phyloP scores from a whole-genome alignment of 2,797 vertebrate genomes.

The Odontamblyopus rebecca region DNA sequence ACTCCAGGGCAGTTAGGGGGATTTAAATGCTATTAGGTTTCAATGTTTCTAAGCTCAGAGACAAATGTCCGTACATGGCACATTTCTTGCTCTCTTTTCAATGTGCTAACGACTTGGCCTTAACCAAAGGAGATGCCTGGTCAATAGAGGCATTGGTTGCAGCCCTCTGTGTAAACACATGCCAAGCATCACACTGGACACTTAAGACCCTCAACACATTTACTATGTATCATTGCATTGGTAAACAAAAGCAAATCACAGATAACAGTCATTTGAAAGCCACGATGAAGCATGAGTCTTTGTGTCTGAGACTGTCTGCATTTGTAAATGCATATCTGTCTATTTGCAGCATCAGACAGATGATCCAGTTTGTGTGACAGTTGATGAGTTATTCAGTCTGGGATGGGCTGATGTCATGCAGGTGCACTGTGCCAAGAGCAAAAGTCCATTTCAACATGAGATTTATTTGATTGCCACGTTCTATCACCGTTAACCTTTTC shows the following conservation, averaged over 20 bases:
- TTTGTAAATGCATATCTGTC: slow-evolving; percentile 50
- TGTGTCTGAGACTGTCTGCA: slow-evolving; percentile 47
- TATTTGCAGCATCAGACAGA: slow-evolving; percentile 71
- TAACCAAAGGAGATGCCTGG: slow-evolving; percentile 31
- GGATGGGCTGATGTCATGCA: slow-evolving; percentile 67
- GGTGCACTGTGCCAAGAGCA: slow-evolving; percentile 68
- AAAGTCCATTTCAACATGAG: slow-evolving; percentile 51
- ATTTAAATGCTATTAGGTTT: slow-evolving; percentile 76
- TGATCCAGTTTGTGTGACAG: slow-evolving; percentile 55
- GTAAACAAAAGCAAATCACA: not conserved
- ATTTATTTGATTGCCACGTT: slow-evolving; percentile 17
- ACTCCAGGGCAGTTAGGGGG: slow-evolving; percentile 62
- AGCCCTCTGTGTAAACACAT: slow-evolving; percentile 35
- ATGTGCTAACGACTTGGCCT: slow-evolving; percentile 60
- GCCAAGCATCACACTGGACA: slow-evolving; percentile 35
- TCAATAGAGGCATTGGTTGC: slow-evolving; percentile 30
- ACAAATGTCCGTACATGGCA: slow-evolving; percentile 77
- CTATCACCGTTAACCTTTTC: slow-evolving; percentile 37
- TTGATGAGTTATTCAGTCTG: slow-evolving; percentile 61
- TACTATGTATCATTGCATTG: not conserved
- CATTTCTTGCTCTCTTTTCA: slow-evolving; percentile 54
- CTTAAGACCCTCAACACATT: slow-evolving; percentile 12
- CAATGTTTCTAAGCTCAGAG: slow-evolving; percentile 69
- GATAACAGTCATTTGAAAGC: slow-evolving; percentile 1
- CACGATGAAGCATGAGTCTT: slow-evolving; percentile 54